Base-by-base conservation (phyloP, 2,888 invertebrate species). In the Rapana venosa region DNA sequence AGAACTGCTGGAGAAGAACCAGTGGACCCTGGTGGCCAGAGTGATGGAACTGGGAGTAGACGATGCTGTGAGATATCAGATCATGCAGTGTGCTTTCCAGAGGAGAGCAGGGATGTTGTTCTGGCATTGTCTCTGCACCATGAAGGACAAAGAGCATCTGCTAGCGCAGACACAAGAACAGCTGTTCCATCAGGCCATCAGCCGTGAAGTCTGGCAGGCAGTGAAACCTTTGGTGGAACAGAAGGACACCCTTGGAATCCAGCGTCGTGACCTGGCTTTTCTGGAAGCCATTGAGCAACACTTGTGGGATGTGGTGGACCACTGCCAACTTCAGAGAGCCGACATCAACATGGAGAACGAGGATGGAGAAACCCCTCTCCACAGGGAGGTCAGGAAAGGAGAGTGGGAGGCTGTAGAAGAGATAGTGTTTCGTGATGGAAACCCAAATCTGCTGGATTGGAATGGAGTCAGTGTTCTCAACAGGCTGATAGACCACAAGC, bases 1-100 rank as follows among this genome's bases (percentile, higher is more conserved):
- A 70, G 47, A 87, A 35, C 87, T 87, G 70, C 35, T 87, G 74
- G 74, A 87, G 74, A 70, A 26, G 74, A 74, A 87, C n/a, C 87
- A 87, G 87, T 87, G 87, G 87, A 87, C 17, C 0, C 47, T 87
- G 87, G 74, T 87, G 35, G 70, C 87, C 87, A 87, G 74, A 74
- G 47, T 87, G 87, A 87, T 87, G 87, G 74, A 74, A 17, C 15
- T 35, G 15, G 35, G 36, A 1, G 87, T 87, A 36, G 87, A 87
- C 36, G 87, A 87, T 20, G 70, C 87, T 11, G 87, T 66, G 66
- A 32, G 32, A 66, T 36, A 66, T 35, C 87, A 70, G 87, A 36
- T 87, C 5, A 87, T 87, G 70, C 66, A 70, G 13, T 35, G 36
- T 30, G 87, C 87, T 22, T 56, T 87, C 61, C 30, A 61, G 66